A percentile compares a stretch with the other conserved stretches of the same genome.
phyloP scores from a whole-genome alignment of 2,888 invertebrate species.

The Luperina testacea region DNA sequence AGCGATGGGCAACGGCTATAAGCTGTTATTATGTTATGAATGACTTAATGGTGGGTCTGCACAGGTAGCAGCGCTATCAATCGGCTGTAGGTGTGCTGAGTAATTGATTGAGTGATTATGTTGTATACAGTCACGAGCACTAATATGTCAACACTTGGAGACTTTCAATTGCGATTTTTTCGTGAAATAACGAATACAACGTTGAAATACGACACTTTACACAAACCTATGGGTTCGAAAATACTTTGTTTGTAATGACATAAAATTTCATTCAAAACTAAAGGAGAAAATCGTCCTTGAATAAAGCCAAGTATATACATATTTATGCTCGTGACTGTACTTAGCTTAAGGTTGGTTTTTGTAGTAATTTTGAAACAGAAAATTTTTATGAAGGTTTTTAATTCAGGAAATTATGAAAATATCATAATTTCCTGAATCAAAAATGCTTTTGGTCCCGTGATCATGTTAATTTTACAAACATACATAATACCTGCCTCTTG shows the following conservation, averaged over 20 bases:
- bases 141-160: no score
- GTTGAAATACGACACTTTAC: no score
- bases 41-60: slow-evolving; percentile 43
- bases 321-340: neutral
- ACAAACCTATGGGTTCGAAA: no score
- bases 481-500: no score
- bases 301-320: no score
- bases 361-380: neutral
- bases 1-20: slow-evolving; percentile 15
- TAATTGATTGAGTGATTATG: slow-evolving; percentile 30
- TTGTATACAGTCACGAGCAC: neutral
- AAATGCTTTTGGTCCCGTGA: neutral
- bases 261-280: no score
- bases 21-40: slow-evolving; percentile 52
- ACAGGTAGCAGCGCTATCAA: slow-evolving; percentile 12
- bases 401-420: no score
- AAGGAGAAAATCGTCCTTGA: no score
- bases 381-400: neutral
- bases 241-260: no score
- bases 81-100: slow-evolving; percentile 12
- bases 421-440: neutral
- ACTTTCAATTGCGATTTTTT: no score
- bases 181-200: no score
- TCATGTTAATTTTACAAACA: neutral
- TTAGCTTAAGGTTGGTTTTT: neutral